phyloP scores from a whole-genome alignment of 2,888 invertebrate species.

The Laspeyria flexula region DNA sequence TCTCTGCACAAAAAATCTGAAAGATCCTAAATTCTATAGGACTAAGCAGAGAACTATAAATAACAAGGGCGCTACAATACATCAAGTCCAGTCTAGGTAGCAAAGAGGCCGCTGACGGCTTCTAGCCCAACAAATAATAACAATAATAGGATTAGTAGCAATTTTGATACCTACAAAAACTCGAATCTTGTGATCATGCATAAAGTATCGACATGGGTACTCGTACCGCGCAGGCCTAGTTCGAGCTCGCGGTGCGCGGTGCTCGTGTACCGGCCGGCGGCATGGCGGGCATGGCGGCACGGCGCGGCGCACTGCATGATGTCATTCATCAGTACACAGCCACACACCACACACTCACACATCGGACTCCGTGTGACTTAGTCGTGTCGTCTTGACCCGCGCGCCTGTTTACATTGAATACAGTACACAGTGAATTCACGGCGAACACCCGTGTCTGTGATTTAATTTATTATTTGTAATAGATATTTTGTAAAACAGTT shows the following conservation, averaged over 20 bases:
- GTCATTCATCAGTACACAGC: constrained; percentile 73
- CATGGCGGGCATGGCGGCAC: constrained; percentile 32
- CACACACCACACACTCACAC: constrained; percentile 73
- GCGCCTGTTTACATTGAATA: constrained; percentile 75
- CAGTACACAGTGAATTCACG: constrained; percentile 76
- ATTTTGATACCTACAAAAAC: background rate
- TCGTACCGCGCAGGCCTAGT: constrained; percentile 33
- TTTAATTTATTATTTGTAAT: constrained; percentile 70
- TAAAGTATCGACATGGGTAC: constrained; percentile 44
- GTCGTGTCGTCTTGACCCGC: constrained; percentile 58
- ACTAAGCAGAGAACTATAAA: no score
- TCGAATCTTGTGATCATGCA: constrained; percentile 5
- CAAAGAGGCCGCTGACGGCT: no score
- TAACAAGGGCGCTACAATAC: no score
- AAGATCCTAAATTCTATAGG: no score
- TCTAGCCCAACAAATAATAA: no score
- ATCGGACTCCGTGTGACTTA: constrained; percentile 66
- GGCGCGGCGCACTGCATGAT: constrained; percentile 67
- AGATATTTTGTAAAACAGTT: constrained; percentile 63
- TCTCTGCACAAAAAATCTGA: no score
- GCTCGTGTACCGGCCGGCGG: constrained; percentile 53
- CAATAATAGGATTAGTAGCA: no score
- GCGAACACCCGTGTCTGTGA: constrained; percentile 75
- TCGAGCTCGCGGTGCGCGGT: constrained; percentile 23
- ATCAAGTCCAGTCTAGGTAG: no score